Conservation (phyloP, 2,888 invertebrate species). For the Drosophila recens region DNA sequence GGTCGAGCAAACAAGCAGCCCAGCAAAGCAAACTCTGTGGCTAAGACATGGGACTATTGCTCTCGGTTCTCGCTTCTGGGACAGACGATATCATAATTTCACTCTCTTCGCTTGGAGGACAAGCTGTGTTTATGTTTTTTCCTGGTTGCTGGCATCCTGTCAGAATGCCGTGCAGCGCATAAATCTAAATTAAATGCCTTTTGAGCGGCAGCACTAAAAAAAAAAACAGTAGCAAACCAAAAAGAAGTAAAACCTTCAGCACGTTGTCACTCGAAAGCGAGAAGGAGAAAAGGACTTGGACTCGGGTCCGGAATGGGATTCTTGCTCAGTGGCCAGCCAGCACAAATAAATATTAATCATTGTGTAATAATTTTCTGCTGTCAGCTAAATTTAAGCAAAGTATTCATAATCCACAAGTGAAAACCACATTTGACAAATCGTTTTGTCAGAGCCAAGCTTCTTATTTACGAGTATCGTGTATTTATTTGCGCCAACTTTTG, state of each 20-base stretch:
- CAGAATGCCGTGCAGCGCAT: constrained; percentile 73
- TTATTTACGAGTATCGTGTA: constrained; percentile 40
- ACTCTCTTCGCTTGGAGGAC: constrained; percentile 40
- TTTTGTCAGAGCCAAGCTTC: constrained; percentile 51
- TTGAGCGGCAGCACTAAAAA: constrained; percentile 48
- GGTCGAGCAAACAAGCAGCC: constrained; percentile 61
- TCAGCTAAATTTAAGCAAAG: constrained; percentile 83
- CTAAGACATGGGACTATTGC: constrained; percentile 6
- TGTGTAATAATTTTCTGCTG: constrained; percentile 83
- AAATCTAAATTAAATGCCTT: constrained; percentile 83
- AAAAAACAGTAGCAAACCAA: constrained; percentile 22
- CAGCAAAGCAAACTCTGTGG: constrained; percentile 46
- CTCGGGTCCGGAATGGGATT: constrained; percentile 13
- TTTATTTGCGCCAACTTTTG: constrained; percentile 47
- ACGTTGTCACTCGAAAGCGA: constrained; percentile 67
- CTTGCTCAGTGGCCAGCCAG: constrained; percentile 62
- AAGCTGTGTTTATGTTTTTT: constrained; percentile 66
- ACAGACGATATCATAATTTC: constrained; percentile 71
- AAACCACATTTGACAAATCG: constrained; percentile 82
- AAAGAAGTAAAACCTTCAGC: constrained; percentile 57
- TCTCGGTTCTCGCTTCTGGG: constrained; percentile 10
- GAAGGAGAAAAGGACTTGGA: constrained; percentile 38
- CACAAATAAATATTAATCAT: constrained; percentile 83
- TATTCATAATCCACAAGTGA: constrained; percentile 83
- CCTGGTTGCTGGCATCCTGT: constrained; percentile 58